A percentile compares a stretch with the other conserved stretches of the same genome.
These are phyloP conservation scores for Cathartes aura DNA, from an alignment of 2,113 vertebrate genomes.

Conservation along the genomic window DNA sequence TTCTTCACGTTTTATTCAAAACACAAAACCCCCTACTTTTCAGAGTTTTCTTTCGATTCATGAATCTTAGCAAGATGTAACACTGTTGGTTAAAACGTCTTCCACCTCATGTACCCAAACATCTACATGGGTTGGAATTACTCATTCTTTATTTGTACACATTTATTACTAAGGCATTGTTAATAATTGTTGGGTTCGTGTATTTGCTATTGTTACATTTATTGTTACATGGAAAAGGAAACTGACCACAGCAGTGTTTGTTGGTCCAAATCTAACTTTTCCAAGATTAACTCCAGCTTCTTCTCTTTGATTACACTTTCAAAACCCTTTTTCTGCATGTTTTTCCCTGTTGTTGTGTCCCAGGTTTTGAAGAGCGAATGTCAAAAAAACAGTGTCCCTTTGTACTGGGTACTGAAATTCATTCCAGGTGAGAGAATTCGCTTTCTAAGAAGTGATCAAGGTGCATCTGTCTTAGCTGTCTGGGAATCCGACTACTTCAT, in stretches of 20 bases:
- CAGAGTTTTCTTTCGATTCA: not conserved
- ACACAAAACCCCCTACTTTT: not conserved
- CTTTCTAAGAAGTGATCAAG: slow-evolving; percentile 56
- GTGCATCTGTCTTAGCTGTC: not conserved
- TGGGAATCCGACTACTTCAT: slow-evolving; percentile 48
- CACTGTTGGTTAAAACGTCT: not conserved
- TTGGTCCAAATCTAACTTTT: not conserved
- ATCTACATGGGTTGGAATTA: not conserved
- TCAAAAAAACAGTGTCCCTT: not conserved
- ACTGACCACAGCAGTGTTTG: not conserved
- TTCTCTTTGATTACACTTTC: not conserved
- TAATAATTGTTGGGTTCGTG: not conserved
- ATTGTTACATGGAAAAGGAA: not conserved
- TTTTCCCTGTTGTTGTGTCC: not conserved
- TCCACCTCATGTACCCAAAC: not conserved
- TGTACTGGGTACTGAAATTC: not conserved
- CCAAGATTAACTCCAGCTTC: not conserved
- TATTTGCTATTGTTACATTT: not conserved
- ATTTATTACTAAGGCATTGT: not conserved
- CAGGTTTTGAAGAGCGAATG: not conserved
- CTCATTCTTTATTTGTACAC: not conserved
- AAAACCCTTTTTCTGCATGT: not conserved
- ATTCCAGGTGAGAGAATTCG: not conserved
- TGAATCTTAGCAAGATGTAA: not conserved
- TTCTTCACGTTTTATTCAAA: not conserved